Evolutionary conservation across 1,140 invertebrate species (phyloP), one percentile per base, ranked within the genome.

Genomic region (Drosophila grimshawi): DNA sequence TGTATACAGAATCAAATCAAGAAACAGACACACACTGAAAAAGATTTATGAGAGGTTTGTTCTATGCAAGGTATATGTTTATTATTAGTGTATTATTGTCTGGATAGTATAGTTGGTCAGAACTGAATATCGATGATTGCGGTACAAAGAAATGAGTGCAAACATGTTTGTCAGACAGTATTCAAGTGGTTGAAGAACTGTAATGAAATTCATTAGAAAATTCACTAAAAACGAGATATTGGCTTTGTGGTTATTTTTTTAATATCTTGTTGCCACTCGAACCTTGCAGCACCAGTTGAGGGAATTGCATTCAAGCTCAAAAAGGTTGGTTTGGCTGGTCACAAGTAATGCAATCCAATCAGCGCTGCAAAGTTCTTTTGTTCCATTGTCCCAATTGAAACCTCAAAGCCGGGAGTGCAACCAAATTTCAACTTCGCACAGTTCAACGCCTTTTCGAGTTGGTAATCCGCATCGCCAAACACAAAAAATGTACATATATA

Each of bases 321-420:
- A 19, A 19, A 19, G 19, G 39, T 11, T n/a, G 37, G 27, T 37
- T 5, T 11, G 8, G 32, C 52, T 27, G 32, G 33, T 8, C 8
- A 37, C 70, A 62, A 61, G 60, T 67, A 37, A 32, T 56, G 63
- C 57, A 51, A 55, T 29, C 51, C 61, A 82, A 75, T 82, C 79
- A 68, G 45, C 61, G 29, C 11, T 8, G 41, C 45, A 29, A 45
- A 60, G 62, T 68, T 11, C 63, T 60, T 48, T 52, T 64, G 77
- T 75, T 64, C 56, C 64, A 63, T 48, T 39, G 48, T 35, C 43
- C 79, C 78, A 86, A 86, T 86, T 86, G 81, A 86, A 86, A 72
- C 74, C 72, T 35, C 66, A 53, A 53, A 49, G 78, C 68, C 57
- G 49, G 29, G 71, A 68, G 68, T 37, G 59, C 72, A 75, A 60